Conservation (phyloP, 2,113 vertebrate species). For the Gymnarchus niloticus region DNA sequence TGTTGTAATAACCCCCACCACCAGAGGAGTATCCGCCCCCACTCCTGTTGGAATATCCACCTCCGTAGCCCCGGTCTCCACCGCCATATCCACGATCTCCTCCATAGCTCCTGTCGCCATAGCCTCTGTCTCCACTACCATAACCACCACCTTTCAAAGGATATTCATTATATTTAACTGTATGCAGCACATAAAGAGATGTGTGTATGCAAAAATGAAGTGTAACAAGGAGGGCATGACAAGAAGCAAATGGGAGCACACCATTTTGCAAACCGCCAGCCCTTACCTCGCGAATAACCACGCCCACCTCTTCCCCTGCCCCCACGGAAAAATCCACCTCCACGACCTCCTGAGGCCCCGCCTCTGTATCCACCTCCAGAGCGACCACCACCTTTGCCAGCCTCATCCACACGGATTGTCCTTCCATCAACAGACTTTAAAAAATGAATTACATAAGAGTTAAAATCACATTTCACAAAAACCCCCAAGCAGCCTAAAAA, state of each 20-base stretch:
- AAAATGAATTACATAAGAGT: too few relatives aligned
- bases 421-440: conserved; percentile 91
- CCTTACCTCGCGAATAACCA: conserved; percentile 69
- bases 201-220: background rate
- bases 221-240: conserved; percentile 26
- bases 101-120: conserved; percentile 34
- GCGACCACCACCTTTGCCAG: conserved; percentile 77
- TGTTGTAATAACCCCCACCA: conserved; percentile 40
- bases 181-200: background rate
- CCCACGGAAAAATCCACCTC: conserved; percentile 70
- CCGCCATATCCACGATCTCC: conserved; percentile 56
- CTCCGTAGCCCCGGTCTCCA: conserved; percentile 52
- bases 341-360: conserved; percentile 42
- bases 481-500: background rate
- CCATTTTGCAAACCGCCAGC: conserved; percentile 20
- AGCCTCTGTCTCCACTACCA: conserved; percentile 63
- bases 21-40: conserved; percentile 55
- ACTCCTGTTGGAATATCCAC: conserved; percentile 50
- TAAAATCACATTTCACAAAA: background rate
- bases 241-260: conserved; percentile 26
- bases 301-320: conserved; percentile 75
- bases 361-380: conserved; percentile 67
- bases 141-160: conserved; percentile 43
- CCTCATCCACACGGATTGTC: conserved; percentile 89
- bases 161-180: background rate